These are phyloP conservation scores for Synodontis membranacea DNA, from an alignment of 2,113 vertebrate species.

Conservation along the genomic window DNA sequence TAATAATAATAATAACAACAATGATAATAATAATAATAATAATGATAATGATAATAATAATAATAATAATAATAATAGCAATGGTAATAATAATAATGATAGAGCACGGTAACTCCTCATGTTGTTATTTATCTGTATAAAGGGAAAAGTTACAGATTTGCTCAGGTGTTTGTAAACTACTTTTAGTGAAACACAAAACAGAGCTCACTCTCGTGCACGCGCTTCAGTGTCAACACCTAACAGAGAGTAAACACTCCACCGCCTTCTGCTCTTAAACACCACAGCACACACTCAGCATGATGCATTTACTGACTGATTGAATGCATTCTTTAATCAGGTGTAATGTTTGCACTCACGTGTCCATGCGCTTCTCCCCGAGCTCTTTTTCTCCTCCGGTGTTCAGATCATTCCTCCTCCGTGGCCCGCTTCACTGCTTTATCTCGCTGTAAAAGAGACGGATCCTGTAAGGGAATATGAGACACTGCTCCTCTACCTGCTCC, in stretches of 20 bases:
- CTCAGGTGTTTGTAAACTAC: background rate
- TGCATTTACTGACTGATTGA: no score
- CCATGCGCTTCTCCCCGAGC: background rate
- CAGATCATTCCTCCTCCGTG: background rate
- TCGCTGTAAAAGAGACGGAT: background rate
- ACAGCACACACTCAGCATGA: background rate
- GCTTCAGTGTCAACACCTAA: background rate
- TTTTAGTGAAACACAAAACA: background rate
- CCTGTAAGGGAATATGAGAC: no score
- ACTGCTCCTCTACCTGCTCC: background rate
- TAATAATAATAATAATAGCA: background rate
- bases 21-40: no score
- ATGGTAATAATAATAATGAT: background rate
- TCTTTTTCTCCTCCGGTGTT: background rate
- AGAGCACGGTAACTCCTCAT: background rate
- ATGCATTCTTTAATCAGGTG: background rate
- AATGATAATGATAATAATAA: no score
- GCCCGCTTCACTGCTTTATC: background rate
- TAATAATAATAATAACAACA: no score
- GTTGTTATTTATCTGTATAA: background rate
- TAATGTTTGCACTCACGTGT: background rate
- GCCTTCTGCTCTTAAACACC: background rate
- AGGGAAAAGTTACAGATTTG: background rate
- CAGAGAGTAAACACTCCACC: accelerated
- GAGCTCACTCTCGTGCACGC: background rate